phyloP scores from a whole-genome alignment of 2,797 vertebrate species.

The Benthosema pterotum region DNA sequence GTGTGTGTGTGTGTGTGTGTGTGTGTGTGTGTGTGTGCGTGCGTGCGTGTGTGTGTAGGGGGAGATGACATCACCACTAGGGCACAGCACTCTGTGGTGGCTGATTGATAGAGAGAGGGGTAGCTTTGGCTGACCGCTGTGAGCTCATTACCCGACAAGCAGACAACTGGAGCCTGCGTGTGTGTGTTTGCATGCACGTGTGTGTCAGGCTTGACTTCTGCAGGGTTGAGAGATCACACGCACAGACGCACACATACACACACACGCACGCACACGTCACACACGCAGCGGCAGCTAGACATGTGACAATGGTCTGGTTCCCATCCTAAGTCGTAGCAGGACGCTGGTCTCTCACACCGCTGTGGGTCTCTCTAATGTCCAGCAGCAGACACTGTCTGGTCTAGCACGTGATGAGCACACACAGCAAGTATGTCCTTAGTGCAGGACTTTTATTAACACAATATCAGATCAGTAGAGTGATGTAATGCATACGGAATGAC shows the following conservation, averaged over 20 bases:
- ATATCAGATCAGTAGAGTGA: conserved; percentile 11
- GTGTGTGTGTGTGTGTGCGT: neutral
- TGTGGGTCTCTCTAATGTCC: conserved; percentile 11
- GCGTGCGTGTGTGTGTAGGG: conserved; percentile 21
- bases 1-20: neutral
- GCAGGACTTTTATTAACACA: neutral
- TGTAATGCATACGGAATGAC: conserved; percentile 7
- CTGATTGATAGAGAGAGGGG: conserved; percentile 83
- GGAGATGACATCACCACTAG: conserved; percentile 87
- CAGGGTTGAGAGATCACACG: neutral
- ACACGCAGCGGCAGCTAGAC: conserved; percentile 13
- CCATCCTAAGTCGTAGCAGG: conserved; percentile 33
- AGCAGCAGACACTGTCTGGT: conserved; percentile 10
- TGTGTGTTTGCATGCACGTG: conserved; percentile 10
- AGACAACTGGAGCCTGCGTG: conserved; percentile 59
- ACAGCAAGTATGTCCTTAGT: neutral
- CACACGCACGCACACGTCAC: neutral
- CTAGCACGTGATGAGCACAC: conserved; percentile 4
- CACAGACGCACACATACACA: neutral
- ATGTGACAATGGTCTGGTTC: conserved; percentile 18
- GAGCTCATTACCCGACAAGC: conserved; percentile 74
- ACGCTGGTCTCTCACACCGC: conserved; percentile 6
- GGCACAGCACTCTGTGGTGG: conserved; percentile 73
- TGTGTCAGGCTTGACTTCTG: conserved; percentile 5
- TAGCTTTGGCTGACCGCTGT: conserved; percentile 67